Conservation (phyloP, 2,797 vertebrate species). For the Neostethus bicornis region DNA sequence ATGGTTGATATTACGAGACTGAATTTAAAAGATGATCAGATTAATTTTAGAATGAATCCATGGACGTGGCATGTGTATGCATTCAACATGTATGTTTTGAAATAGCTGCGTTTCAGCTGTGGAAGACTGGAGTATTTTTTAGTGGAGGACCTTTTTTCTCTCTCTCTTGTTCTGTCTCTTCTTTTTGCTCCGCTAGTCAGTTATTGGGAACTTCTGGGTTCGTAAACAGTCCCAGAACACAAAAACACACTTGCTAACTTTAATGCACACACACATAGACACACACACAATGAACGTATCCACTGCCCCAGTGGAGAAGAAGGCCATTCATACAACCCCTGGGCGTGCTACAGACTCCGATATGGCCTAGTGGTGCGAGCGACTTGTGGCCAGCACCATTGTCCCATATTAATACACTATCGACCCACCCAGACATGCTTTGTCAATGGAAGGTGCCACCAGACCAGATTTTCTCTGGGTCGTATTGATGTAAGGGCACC, state of each 20-base stretch:
- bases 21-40: not conserved
- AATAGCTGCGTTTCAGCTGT: conserved; percentile 23
- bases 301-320: conserved; percentile 62
- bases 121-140: conserved; percentile 48
- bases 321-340: conserved; percentile 73
- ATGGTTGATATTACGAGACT: not conserved
- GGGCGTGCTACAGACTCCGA: conserved; percentile 70
- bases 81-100: conserved; percentile 17
- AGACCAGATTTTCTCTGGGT: conserved; percentile 71
- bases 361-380: conserved; percentile 72
- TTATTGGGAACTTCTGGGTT: conserved; percentile 69
- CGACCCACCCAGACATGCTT: conserved; percentile 80
- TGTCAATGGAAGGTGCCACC: conserved; percentile 77
- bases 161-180: conserved; percentile 38
- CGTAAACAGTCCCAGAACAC: conserved; percentile 49
- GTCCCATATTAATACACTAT: conserved; percentile 84
- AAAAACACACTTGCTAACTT: conserved; percentile 21
- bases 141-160: conserved; percentile 46
- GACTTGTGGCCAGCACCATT: conserved; percentile 73
- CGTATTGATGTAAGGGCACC: conserved; percentile 77
- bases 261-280: conserved; percentile 26
- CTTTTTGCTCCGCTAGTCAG: conserved; percentile 66
- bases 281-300: conserved; percentile 44
- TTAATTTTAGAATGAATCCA: not conserved
- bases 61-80: not conserved